These are phyloP conservation scores for Drosophila pallidifrons DNA, from an alignment of 1,140 invertebrate species.

Conservation along the genomic window DNA sequence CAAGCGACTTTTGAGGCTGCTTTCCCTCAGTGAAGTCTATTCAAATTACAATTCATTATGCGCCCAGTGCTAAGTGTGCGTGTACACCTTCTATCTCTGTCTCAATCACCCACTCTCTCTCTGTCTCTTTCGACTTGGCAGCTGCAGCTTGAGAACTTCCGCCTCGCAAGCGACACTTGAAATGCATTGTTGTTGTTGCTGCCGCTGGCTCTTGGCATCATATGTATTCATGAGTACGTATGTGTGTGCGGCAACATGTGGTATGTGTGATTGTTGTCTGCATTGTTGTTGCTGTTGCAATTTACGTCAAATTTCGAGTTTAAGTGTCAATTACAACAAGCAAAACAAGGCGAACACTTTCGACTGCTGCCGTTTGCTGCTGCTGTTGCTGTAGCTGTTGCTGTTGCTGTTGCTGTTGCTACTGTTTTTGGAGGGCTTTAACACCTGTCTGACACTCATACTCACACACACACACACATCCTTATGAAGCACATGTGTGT, in stretches of 20 bases:
- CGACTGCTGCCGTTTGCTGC: slow-evolving; percentile 37
- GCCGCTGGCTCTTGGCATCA: slow-evolving; percentile 18
- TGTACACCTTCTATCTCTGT: slow-evolving; percentile 1
- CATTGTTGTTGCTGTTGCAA: slow-evolving; percentile 62
- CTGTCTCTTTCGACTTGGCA: slow-evolving; percentile 10
- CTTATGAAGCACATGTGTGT: slow-evolving; percentile 8
- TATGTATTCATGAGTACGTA: not conserved
- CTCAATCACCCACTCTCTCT: not conserved
- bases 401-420: slow-evolving; percentile 13
- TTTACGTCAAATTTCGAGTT: slow-evolving; percentile 81
- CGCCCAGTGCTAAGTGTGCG: slow-evolving; percentile 40
- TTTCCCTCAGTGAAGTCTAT: slow-evolving; percentile 58
- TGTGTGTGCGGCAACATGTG: not conserved
- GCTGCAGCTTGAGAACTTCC: slow-evolving; percentile 49
- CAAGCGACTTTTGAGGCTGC: slow-evolving; percentile 42
- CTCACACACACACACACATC: slow-evolving; percentile 15
- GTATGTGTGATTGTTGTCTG: slow-evolving; percentile 7
- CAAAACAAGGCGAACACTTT: slow-evolving; percentile 53
- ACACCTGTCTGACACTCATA: slow-evolving; percentile 46
- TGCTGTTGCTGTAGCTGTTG: slow-evolving; percentile 16
- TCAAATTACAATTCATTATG: slow-evolving; percentile 82
- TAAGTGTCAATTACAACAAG: slow-evolving; percentile 80
- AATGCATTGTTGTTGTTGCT: slow-evolving; percentile 43
- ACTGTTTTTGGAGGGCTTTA: slow-evolving; percentile 32
- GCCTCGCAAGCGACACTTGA: slow-evolving; percentile 45